phyloP scores from a whole-genome alignment of 1,140 invertebrate species.

The Frieseomelitta varia region DNA sequence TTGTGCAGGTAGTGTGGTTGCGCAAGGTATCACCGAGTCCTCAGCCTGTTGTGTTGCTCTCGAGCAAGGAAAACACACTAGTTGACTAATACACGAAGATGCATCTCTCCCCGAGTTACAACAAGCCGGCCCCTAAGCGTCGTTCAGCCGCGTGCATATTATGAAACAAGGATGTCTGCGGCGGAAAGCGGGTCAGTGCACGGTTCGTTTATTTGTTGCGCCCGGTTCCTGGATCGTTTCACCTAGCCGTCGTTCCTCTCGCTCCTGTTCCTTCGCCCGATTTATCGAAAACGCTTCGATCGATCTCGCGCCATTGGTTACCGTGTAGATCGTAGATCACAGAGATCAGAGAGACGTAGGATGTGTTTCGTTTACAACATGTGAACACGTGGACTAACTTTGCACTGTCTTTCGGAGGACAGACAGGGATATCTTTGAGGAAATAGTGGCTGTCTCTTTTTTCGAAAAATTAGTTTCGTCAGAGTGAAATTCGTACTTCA shows the following conservation, averaged over 20 bases:
- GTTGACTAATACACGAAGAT: constrained; percentile 58
- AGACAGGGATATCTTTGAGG: no score
- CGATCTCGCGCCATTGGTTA: neutral
- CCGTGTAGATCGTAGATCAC: neutral
- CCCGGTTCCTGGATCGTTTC: constrained; percentile 67
- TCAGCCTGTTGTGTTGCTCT: constrained; percentile 15
- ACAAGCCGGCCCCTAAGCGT: constrained; percentile 43
- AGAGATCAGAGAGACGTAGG: neutral
- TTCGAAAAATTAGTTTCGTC: no score
- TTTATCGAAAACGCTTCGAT: neutral
- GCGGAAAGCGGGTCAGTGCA: constrained; percentile 72
- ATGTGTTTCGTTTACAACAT: neutral
- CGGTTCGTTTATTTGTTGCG: constrained; percentile 68
- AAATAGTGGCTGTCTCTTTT: no score
- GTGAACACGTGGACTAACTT: no score
- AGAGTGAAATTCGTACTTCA: no score
- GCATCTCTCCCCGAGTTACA: constrained; percentile 49
- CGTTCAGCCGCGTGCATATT: constrained; percentile 58
- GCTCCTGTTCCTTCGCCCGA: neutral
- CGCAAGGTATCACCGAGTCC: constrained; percentile 22
- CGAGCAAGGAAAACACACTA: constrained; percentile 18
- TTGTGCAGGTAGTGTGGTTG: constrained; percentile 2
- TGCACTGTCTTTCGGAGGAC: no score
- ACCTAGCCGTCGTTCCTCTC: constrained; percentile 22
- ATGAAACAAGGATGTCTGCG: constrained; percentile 74